These are phyloP conservation scores for Adrianichthys oophorus DNA, from an alignment of 2,797 vertebrate species.

Conservation along the genomic window DNA sequence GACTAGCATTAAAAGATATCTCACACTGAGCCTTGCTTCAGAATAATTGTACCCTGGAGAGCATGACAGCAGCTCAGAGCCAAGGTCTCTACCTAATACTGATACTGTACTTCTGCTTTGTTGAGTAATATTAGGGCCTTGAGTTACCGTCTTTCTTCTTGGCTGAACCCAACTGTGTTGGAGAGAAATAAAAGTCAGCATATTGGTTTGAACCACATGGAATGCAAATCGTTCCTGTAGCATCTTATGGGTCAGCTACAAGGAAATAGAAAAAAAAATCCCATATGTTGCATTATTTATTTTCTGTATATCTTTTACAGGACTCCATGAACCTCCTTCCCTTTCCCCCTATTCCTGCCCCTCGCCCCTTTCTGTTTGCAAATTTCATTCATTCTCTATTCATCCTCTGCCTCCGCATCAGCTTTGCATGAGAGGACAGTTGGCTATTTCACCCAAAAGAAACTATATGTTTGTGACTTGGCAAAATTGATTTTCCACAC, in stretches of 20 bases:
- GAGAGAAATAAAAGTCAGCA: slow-evolving; percentile 24
- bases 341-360: background rate
- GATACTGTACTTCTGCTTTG: slow-evolving; percentile 4
- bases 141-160: slow-evolving; percentile 5
- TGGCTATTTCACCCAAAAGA: slow-evolving; percentile 62
- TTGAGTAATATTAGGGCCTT: background rate
- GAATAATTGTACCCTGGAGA: slow-evolving; percentile 61
- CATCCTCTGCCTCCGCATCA: slow-evolving; percentile 20
- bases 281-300: slow-evolving; percentile 4
- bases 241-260: slow-evolving; percentile 1
- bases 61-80: slow-evolving; percentile 13
- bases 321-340: background rate
- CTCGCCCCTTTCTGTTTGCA: slow-evolving; percentile 3
- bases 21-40: slow-evolving; percentile 33
- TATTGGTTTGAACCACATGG: slow-evolving; percentile 18
- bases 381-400: slow-evolving; percentile 18
- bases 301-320: background rate
- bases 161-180: slow-evolving; percentile 4
- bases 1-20: slow-evolving; percentile 43
- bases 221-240: slow-evolving; percentile 9
- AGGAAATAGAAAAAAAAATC: background rate
- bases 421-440: slow-evolving; percentile 58
- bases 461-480: slow-evolving; percentile 56
- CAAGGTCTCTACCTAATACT: slow-evolving; percentile 11
- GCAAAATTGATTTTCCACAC: slow-evolving; percentile 75